Evolutionary conservation across 1,140 invertebrate species (phyloP), one percentile per base, ranked within the genome.

Genomic region (Atta colombica): DNA sequence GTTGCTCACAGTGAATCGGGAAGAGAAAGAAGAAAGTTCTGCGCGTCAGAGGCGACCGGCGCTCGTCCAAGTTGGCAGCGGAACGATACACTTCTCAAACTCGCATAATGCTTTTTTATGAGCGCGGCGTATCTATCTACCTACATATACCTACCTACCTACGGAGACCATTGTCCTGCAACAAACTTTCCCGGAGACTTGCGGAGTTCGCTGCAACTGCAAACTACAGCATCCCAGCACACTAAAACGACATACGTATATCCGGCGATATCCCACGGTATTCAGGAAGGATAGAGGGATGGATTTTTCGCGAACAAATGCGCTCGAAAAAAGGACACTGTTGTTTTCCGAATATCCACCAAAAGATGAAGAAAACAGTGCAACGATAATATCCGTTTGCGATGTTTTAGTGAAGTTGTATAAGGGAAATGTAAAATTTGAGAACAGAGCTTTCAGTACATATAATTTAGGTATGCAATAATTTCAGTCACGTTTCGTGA

Each of bases 21-120:
- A 39, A 39, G 65, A 66, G 14, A 16, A 58, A 28, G 60, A 81
- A 82, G 58, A 87, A 87, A 87, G 77, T 87, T 87, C 39, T 25
- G 74, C 71, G 28, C 35, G n/a, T n/a, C 66, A 39, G 51, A 71
- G 53, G 31, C 53, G 39, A 60, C 61, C 18, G 81, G 45, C 61
- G 72, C 55, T 66, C 21, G 28, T 85, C 51, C 77, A 80, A 85
- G 21, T 77, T 77, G 61, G 74, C 74, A 45, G 49, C 51, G 61
- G 39, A 61, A 87, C 85, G 77, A 87, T 87, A 87, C 65, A 82
- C 53, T 87, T 87, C 60, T 82, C 85, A 72, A 87, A 87, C 85
- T 87, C 65, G 35, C 75, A 87, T 82, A 82, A 81, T 68, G 65
- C 75, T 87, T 65, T 82, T 87, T 82, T 87, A 81, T 53, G 28